phyloP scores from a whole-genome alignment of 1,140 invertebrate species.

The Scaptomyza montana region DNA sequence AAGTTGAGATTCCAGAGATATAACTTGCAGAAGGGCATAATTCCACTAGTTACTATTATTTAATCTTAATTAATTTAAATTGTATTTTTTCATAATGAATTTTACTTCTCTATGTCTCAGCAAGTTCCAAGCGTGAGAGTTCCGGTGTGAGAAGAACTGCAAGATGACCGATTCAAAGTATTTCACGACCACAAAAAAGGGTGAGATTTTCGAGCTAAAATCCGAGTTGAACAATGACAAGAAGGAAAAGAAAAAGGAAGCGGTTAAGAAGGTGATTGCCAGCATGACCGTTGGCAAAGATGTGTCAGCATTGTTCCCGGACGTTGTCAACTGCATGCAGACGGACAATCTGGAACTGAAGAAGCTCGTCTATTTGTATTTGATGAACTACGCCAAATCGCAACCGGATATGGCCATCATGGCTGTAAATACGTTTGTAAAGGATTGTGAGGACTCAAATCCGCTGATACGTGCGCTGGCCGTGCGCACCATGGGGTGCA shows the following conservation, averaged over 20 bases:
- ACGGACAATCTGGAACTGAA: conserved; percentile 99
- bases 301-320: conserved; percentile 98
- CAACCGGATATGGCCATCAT: conserved; percentile 99
- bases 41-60: not conserved
- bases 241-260: conserved; percentile 99
- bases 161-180: conserved; percentile 99
- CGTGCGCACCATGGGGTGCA: conserved; percentile 99
- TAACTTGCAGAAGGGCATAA: not conserved
- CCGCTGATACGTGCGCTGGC: conserved; percentile 99
- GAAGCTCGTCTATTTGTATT: conserved; percentile 99
- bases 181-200: conserved; percentile 99
- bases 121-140: conserved; percentile 33
- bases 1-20: too few relatives aligned
- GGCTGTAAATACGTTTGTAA: conserved; percentile 99
- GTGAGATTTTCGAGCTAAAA: conserved; percentile 99
- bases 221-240: conserved; percentile 99
- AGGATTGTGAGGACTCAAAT: conserved; percentile 99
- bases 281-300: conserved; percentile 99
- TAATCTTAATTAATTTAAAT: not conserved
- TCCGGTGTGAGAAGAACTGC: conserved; percentile 24
- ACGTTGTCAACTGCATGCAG: conserved; percentile 99
- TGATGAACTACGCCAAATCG: conserved; percentile 99
- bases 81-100: conserved; percentile 2
- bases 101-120: not conserved
- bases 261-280: conserved; percentile 99